Evolutionary conservation across 2,113 vertebrate species (phyloP), one percentile per base, ranked within the genome.

Genomic region (Garra rufa): DNA sequence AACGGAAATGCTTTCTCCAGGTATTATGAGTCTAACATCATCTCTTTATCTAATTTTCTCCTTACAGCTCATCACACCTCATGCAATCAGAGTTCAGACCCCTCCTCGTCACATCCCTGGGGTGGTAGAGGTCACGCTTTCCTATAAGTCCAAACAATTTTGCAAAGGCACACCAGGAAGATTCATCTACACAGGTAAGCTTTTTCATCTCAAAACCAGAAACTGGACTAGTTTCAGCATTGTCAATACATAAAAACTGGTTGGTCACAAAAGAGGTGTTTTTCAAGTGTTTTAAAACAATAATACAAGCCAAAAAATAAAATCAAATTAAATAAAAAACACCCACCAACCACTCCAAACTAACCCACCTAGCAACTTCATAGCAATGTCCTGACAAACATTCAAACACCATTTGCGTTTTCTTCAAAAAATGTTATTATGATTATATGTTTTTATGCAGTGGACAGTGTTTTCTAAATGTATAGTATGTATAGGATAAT

Each of bases 101-200:
- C 98, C 98, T 24, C 98, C 97, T 21, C 94, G 98, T 91, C 98
- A 99, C 95, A 99, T 99, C 93, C 98, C 98, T 0, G 98, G 98
- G 84, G 98, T 99, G 26, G 98, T 99, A 43, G 98, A 99, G 94
- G 97, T 99, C 92, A 99, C 97, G 89, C 96, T 99, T 26, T 99
- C 97, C 93, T 99, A 99, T 95, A 99, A 99, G 92, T 99, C 98
- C 90, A 99, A 99, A 94, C 98, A 99, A 94, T 99, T 99, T 96
- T 99, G 98, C 94, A 99, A 99, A 97, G 98, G 98, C 61, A 89
- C 88, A 26, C 88, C 88, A 28, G 88, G 88, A 81, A 79, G 88
- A 61, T 89, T 89, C 50, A 89, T 89, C 77, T 89, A 89, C 71
- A 89, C 88, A 61, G 88, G 88, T 89, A 81, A 83, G 71, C 9